These are phyloP conservation scores for Aphodius granarius DNA, from an alignment of 2,888 invertebrate species.

Conservation along the genomic window DNA sequence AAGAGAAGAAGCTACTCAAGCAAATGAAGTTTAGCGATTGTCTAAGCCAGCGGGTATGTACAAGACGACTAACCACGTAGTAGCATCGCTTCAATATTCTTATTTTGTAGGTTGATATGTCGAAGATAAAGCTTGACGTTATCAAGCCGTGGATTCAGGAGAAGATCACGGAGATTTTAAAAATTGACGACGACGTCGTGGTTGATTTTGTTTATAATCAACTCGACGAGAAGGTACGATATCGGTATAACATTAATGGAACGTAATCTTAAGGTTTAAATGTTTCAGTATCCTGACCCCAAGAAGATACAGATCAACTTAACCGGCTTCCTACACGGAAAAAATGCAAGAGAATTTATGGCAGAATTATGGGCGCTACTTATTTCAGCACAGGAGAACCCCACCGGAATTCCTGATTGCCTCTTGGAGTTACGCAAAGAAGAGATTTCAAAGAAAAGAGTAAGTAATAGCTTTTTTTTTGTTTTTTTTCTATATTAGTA, in stretches of 20 bases:
- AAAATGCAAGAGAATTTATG: slow-evolving; percentile 97
- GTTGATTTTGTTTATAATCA: slow-evolving; percentile 99
- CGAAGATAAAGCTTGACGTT: slow-evolving; percentile 95
- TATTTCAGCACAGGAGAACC: slow-evolving; percentile 93
- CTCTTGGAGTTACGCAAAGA: slow-evolving; percentile 96
- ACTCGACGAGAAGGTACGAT: slow-evolving; percentile 84
- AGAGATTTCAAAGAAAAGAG: slow-evolving; percentile 89
- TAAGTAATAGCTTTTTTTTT: slow-evolving; percentile 48
- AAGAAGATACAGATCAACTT: slow-evolving; percentile 99
- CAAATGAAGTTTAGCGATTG: slow-evolving; percentile 98
- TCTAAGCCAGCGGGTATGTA: slow-evolving; percentile 82
- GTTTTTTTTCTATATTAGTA: slow-evolving; percentile 21
- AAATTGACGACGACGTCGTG: slow-evolving; percentile 98
- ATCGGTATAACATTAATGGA: slow-evolving; percentile 36
- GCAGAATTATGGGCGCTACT: slow-evolving; percentile 95
- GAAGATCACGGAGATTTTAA: slow-evolving; percentile 93
- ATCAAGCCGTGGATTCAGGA: slow-evolving; percentile 99
- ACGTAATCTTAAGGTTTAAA: not conserved
- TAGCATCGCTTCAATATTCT: slow-evolving; percentile 7
- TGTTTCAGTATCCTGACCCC: slow-evolving; percentile 87
- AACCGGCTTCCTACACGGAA: slow-evolving; percentile 97
- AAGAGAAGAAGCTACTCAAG: slow-evolving; percentile 98
- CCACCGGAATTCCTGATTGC: slow-evolving; percentile 92
- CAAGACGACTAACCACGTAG: slow-evolving; percentile 1
- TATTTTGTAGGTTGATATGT: slow-evolving; percentile 85